Percentiles rank a stretch among this genome's conserved stretches.
phyloP scores from a whole-genome alignment of 2,888 invertebrate genomes.

The Muscina levida region DNA sequence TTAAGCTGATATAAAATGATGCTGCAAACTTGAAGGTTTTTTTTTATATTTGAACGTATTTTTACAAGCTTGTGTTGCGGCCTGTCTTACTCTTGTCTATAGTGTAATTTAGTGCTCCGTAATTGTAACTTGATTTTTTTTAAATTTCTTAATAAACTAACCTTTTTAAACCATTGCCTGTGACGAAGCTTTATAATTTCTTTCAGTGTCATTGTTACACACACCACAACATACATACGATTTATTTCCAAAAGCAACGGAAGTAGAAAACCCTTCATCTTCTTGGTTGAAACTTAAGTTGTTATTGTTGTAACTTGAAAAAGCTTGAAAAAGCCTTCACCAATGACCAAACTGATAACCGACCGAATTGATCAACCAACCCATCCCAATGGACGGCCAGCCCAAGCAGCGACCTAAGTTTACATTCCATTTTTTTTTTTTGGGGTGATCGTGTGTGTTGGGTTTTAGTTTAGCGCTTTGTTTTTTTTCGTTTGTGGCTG shows the following conservation, averaged over 20 bases:
- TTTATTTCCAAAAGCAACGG: constrained; percentile 31
- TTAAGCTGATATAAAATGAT: no score
- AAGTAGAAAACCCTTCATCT: constrained; percentile 37
- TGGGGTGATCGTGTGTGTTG: constrained; percentile 34
- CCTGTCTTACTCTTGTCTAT: no score
- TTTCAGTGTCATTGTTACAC: background rate
- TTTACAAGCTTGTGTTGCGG: no score
- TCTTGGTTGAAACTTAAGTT: constrained; percentile 36
- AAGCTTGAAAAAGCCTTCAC: constrained; percentile 30
- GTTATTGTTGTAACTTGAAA: constrained; percentile 46
- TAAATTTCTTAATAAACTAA: no score
- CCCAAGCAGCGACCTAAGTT: background rate
- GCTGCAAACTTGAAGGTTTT: no score
- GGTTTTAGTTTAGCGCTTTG: constrained; percentile 38
- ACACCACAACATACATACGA: background rate
- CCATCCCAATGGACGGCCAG: background rate
- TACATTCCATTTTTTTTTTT: no score
- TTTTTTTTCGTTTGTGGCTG: constrained; percentile 29
- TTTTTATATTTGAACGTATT: no score
- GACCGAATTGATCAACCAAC: constrained; percentile 20
- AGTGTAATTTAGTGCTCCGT: no score
- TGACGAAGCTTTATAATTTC: no score
- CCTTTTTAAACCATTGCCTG: no score
- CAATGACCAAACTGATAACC: constrained; percentile 61
- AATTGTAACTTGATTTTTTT: no score